A percentile compares a stretch with the other conserved stretches of the same genome.
These are phyloP conservation scores for Aquatica leii DNA, from an alignment of 2,888 invertebrate species.

Conservation along the genomic window DNA sequence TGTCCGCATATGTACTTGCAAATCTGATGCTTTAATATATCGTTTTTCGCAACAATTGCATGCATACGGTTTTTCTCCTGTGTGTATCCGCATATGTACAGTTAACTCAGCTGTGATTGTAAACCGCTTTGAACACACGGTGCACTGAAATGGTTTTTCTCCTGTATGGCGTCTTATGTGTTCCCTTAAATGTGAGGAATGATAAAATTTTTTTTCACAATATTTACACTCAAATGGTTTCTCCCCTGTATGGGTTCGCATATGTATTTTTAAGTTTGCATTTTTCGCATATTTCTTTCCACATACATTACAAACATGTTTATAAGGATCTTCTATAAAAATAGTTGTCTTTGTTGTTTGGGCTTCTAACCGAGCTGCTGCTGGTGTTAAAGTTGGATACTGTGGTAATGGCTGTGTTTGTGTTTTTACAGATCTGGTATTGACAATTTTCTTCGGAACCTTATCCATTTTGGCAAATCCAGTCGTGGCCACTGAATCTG, in stretches of 20 bases:
- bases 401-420: slow-evolving; percentile 42
- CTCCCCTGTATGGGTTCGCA: slow-evolving; percentile 47
- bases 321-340: slow-evolving; percentile 34
- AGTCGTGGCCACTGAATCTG: slow-evolving; percentile 31
- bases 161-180: slow-evolving; percentile 57
- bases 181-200: slow-evolving; percentile 57
- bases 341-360: slow-evolving; percentile 41
- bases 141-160: slow-evolving; percentile 58
- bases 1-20: slow-evolving; percentile 63
- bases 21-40: slow-evolving; percentile 64
- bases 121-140: slow-evolving; percentile 55
- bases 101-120: slow-evolving; percentile 55
- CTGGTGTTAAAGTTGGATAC: slow-evolving; percentile 40
- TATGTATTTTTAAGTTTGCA: slow-evolving; percentile 40
- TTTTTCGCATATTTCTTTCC: slow-evolving; percentile 39
- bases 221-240: slow-evolving; percentile 60
- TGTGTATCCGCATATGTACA: slow-evolving; percentile 65
- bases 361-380: slow-evolving; percentile 37
- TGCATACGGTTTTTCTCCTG: slow-evolving; percentile 63
- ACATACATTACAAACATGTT: slow-evolving; percentile 34
- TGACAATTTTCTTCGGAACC: slow-evolving; percentile 31
- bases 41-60: slow-evolving; percentile 66
- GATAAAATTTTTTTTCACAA: slow-evolving; percentile 58
- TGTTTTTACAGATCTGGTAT: slow-evolving; percentile 39
- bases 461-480: slow-evolving; percentile 38